Evolutionary conservation across 2,797 vertebrate genomes (phyloP), one percentile per base, ranked within the genome.

Genomic region (Galaxias olidus): DNA sequence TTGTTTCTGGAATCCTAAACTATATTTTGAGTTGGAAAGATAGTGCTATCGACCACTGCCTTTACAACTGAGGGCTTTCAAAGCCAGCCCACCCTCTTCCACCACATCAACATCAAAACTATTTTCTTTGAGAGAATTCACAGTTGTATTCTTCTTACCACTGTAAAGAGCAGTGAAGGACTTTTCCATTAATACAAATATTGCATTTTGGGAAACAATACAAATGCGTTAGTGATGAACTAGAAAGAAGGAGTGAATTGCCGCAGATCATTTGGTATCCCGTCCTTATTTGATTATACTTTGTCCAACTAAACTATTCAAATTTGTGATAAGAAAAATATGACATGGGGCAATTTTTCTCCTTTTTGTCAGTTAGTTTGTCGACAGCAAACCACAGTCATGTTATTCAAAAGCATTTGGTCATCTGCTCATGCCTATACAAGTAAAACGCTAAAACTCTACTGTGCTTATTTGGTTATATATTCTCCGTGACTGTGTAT

Each of bases 21-120:
- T 66, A 61, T 48, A 71, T 67, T 77, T 80, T 81, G 61, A 74
- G 71, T 80, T 73, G 67, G 83, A 82, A 83, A 69, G 65, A 65
- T 77, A 59, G 55, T 60, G 13, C 20, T 76, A 83, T 81, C 17
- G 75, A 87, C 80, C 46, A 67, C 17, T 66, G 50, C 63, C 59
- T 75, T 65, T 76, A 80, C 66, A 47, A 7, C 11, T 43, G 63
- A 74, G 50, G 47, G 63, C 58, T 81, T 86, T 87, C 74, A 84
- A 81, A 81, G 73, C 6, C 30, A 30, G 30, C 30, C 30, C 30
- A 67, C 17, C 61, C 51, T 50, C 64, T 30, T 57, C 57, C 14
- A 43, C 69, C 48, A 60, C 40, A 46, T 52, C 59, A 14, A 59
- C 60, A 78, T 79, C 75, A 82, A 67, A 68, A 69, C 73, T 3